Percentiles rank a stretch among this genome's conserved stretches.
Conservation (phyloP, 2,888 invertebrate genomes). For the Mamestra brassicae region DNA sequence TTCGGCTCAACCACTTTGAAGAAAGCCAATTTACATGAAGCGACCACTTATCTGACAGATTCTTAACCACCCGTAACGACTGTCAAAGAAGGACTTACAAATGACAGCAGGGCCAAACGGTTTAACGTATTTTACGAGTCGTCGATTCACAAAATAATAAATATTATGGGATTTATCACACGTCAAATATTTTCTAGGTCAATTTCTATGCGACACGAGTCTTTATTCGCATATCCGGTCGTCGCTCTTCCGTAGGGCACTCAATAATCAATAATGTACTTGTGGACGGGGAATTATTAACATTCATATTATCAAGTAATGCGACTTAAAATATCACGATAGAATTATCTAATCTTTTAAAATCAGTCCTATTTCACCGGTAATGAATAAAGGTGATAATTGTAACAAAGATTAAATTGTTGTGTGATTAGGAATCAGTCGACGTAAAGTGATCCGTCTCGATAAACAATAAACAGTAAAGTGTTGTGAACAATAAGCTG, state of each 20-base stretch:
- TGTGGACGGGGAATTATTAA: not conserved
- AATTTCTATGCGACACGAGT: no score
- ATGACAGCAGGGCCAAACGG: no score
- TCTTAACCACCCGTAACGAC: not conserved
- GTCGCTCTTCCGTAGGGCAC: not conserved
- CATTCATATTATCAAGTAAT: not conserved
- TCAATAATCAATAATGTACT: not conserved
- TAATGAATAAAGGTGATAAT: constrained; percentile 69
- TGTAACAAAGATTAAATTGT: constrained; percentile 61
- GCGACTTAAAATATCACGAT: constrained; percentile 16
- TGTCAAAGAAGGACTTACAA: not conserved
- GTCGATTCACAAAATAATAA: no score
- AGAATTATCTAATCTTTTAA: constrained; percentile 68
- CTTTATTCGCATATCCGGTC: not conserved
- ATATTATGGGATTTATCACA: no score
- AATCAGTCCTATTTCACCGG: constrained; percentile 73
- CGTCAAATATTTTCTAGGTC: no score
- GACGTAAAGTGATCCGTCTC: constrained; percentile 59
- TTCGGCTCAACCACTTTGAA: no score
- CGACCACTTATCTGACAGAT: not conserved
- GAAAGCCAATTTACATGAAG: no score
- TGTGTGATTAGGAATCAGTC: constrained; percentile 67
- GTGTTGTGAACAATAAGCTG: constrained; percentile 22
- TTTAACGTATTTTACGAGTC: no score
- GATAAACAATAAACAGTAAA: constrained; percentile 64